Base-by-base conservation (phyloP, 2,888 invertebrate species). In the Volucella inanis region DNA sequence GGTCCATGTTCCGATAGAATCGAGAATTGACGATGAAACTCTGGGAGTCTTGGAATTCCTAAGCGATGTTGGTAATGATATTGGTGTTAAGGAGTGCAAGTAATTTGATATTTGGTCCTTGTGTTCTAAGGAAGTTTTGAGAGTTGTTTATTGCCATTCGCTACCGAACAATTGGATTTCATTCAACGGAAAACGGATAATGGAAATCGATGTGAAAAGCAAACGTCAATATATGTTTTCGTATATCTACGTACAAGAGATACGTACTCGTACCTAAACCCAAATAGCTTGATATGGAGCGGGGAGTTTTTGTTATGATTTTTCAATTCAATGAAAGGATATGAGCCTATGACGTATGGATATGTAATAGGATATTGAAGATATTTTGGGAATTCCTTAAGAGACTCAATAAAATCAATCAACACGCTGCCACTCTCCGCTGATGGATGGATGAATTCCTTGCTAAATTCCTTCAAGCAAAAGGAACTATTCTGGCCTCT, bases 101-200 rank as follows among this genome's bases (percentile, higher is more conserved):
- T 72, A 81, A 81, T 81, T 68, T 72, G 85, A 81, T 80, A 85
- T 85, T 59, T 81, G 62, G 45, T 76, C 80, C 75, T 80, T 67
- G 38, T 75, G 65, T 57, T 71, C 61, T 59, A 54, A 65, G 68
- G 64, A 74, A 45, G 15, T 61, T 77, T 49, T 64, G 49, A 49
- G 14, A 43, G 43, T 68, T 84, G 55, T 74, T 74, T 55, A 76
- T 45, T 59, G 45, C 47, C 43, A 45, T 22, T 64, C 59, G 43
- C 68, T 31, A 31, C 6, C 4, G 39, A 55, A 76, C 84, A 80
- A 80, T 84, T 80, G 80, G 65, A 71, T 84, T 75, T 80, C 65
- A 59, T 80, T 54, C 31, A 10, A 31, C 41, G 57, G 52, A 59
- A 72, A 65, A 31, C 39, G 49, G 31, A 61, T 72, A 76, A 80